Evolutionary conservation across 2,888 invertebrate species (phyloP).

Genomic region (Drosophila subsilvestris): DNA sequence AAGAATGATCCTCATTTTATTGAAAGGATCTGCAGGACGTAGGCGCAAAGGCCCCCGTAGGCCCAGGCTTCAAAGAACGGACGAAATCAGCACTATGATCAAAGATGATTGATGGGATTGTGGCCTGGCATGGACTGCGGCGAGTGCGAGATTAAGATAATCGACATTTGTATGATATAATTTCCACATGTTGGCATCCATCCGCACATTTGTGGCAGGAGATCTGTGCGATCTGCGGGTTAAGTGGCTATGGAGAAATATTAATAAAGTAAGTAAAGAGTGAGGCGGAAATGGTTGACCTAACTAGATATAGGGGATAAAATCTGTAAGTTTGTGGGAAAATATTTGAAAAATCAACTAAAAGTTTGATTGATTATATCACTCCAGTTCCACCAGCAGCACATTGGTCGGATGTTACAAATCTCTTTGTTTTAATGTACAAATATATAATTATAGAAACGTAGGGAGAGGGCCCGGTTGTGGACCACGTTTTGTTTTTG

Average conservation of each 20-base stretch:
- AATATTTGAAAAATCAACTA: background rate
- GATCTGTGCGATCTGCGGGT: slow-evolving; percentile 23
- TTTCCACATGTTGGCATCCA: slow-evolving; percentile 7
- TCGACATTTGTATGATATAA: slow-evolving; percentile 77
- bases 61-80: background rate
- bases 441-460: too few relatives aligned
- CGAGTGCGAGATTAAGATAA: slow-evolving; percentile 75
- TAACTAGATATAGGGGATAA: background rate
- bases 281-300: slow-evolving; percentile 3
- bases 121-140: background rate
- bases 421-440: too few relatives aligned
- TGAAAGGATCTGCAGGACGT: background rate
- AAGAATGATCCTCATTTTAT: background rate
- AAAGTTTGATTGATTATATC: background rate
- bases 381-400: too few relatives aligned
- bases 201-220: background rate
- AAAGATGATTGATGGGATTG: slow-evolving; percentile 69
- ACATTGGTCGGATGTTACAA: too few relatives aligned
- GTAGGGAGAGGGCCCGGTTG: too few relatives aligned
- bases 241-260: slow-evolving; percentile 49
- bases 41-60: background rate
- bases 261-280: slow-evolving; percentile 29
- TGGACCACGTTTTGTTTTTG: too few relatives aligned
- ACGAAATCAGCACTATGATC: background rate
- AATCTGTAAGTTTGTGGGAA: background rate